These are phyloP conservation scores for Acanthis flammea DNA, from an alignment of 2,797 vertebrate species.

Conservation along the genomic window DNA sequence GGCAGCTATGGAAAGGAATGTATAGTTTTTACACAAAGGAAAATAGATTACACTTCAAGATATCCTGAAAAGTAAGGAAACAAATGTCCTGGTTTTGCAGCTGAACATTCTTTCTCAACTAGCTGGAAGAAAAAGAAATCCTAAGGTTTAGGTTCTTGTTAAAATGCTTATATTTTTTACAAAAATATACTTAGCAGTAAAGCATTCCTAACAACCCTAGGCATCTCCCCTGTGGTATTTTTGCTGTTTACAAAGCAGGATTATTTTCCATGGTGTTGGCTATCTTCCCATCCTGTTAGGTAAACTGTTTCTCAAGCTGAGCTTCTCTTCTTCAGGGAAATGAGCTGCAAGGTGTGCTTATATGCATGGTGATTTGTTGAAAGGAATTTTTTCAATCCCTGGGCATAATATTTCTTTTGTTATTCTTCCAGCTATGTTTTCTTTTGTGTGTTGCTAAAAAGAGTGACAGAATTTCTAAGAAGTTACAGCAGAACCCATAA, in stretches of 20 bases:
- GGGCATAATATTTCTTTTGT: neutral
- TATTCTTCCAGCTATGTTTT: neutral
- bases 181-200: neutral
- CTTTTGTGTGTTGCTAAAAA: neutral
- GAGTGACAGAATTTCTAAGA: neutral
- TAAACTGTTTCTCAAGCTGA: neutral
- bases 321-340: neutral
- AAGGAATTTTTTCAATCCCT: neutral
- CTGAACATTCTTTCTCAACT: neutral
- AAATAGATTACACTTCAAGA: neutral
- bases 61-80: neutral
- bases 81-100: neutral
- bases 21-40: neutral
- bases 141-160: neutral
- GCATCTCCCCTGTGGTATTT: neutral
- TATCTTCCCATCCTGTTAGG: neutral
- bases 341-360: neutral
- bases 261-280: neutral
- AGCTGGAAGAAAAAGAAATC: neutral
- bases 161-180: neutral
- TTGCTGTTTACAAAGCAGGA: conserved; percentile 18
- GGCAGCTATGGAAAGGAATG: neutral
- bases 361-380: neutral
- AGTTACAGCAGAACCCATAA: neutral
- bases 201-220: neutral